A percentile compares a stretch with the other conserved stretches of the same genome.
phyloP scores from a whole-genome alignment of 1,140 invertebrate genomes.

The Diorhabda sublineata region DNA sequence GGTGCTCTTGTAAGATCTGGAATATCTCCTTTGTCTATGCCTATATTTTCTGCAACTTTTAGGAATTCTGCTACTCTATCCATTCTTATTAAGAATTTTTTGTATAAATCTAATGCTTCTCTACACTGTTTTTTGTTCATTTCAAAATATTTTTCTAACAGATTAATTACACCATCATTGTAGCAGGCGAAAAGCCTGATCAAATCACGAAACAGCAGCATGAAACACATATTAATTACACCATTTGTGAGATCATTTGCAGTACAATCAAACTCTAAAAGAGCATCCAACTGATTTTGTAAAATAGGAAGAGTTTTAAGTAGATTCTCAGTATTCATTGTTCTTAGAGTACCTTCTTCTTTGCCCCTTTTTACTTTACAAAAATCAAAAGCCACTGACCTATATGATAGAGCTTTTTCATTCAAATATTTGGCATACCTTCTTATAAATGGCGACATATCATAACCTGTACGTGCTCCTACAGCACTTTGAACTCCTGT shows the following conservation, averaged over 20 bases:
- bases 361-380: constrained; percentile 99
- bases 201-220: constrained; percentile 97
- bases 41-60: constrained; percentile 94
- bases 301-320: constrained; percentile 95
- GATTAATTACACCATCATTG: constrained; percentile 99
- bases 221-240: constrained; percentile 98
- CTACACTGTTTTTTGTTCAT: constrained; percentile 99
- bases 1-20: constrained; percentile 99
- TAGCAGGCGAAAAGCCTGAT: constrained; percentile 98
- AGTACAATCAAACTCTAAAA: constrained; percentile 97
- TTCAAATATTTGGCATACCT: constrained; percentile 99
- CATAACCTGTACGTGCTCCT: constrained; percentile 76
- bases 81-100: constrained; percentile 98
- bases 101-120: constrained; percentile 97
- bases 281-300: constrained; percentile 90
- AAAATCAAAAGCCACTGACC: constrained; percentile 98
- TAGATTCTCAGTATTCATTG: constrained; percentile 96
- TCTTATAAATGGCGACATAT: constrained; percentile 99
- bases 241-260: constrained; percentile 97
- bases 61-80: constrained; percentile 98
- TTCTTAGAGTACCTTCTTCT: constrained; percentile 93
- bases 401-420: constrained; percentile 97
- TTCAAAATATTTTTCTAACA: constrained; percentile 98
- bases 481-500: constrained; percentile 76
- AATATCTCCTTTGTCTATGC: constrained; percentile 98